Percentiles rank a stretch among this genome's conserved stretches.
Evolutionary conservation across 2,797 vertebrate species (phyloP).

Genomic region (Lates japonicus): DNA sequence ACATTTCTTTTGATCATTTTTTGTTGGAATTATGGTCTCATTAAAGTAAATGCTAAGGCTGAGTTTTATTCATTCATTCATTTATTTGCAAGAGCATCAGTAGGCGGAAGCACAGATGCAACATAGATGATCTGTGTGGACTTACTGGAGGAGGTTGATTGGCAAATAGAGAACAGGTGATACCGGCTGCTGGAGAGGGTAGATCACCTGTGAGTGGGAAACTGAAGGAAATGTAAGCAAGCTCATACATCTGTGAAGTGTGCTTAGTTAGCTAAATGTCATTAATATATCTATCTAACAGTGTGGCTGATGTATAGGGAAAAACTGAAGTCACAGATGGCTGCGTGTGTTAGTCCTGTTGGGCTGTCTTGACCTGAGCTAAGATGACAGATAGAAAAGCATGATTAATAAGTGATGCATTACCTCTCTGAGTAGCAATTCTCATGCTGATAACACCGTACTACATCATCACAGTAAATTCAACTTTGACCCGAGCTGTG

Average conservation of each 20-base stretch:
- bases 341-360: neutral
- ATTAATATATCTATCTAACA: neutral
- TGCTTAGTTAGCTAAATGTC: neutral
- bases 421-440: neutral
- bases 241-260: neutral
- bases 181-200: neutral
- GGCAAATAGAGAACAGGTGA: slow-evolving; percentile 3
- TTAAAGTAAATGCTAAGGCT: too few relatives aligned
- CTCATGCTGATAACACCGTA: neutral
- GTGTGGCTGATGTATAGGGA: neutral
- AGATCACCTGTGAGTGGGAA: neutral
- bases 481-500: slow-evolving; percentile 9
- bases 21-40: too few relatives aligned
- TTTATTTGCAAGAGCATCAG: too few relatives aligned
- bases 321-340: neutral
- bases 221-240: neutral
- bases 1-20: too few relatives aligned
- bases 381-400: neutral
- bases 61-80: too few relatives aligned
- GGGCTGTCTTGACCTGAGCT: neutral
- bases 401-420: slow-evolving; percentile 4
- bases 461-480: neutral
- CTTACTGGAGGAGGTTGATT: neutral
- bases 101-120: neutral
- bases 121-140: neutral